phyloP scores from a whole-genome alignment of 2,113 vertebrate species.

The Macrotis lagotis region DNA sequence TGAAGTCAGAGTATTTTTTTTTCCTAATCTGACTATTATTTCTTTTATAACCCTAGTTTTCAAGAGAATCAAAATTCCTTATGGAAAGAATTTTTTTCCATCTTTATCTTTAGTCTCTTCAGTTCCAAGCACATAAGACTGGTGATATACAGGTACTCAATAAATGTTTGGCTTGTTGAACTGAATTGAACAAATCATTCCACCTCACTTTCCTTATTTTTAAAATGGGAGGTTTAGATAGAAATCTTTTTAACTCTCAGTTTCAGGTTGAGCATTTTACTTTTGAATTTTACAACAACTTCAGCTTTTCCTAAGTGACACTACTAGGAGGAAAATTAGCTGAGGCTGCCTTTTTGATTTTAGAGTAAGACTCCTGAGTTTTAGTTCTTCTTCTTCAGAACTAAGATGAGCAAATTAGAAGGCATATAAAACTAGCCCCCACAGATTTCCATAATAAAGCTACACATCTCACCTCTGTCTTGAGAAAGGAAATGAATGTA shows the following conservation, averaged over 20 bases:
- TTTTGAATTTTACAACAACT: background rate
- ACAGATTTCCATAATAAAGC: constrained; percentile 59
- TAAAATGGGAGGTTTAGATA: background rate
- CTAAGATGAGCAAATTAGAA: constrained; percentile 35
- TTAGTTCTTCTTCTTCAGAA: background rate
- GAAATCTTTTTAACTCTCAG: background rate
- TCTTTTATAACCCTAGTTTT: background rate
- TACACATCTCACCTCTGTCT: constrained; percentile 59
- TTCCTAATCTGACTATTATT: background rate
- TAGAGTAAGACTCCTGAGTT: constrained; percentile 12
- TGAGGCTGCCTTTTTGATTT: background rate
- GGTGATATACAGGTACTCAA: background rate
- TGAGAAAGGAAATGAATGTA: constrained; percentile 37
- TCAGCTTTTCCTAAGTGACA: background rate
- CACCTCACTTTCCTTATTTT: background rate
- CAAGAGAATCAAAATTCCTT: background rate
- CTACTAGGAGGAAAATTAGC: background rate
- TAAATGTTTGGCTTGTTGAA: background rate
- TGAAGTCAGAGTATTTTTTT: background rate
- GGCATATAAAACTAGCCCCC: constrained; percentile 36
- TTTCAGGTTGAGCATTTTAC: background rate
- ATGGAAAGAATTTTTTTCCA: background rate
- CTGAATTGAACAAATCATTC: background rate
- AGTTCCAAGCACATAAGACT: background rate
- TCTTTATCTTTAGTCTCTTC: background rate